Conservation (phyloP, 2,797 vertebrate genomes). For the Gallirallus australis region DNA sequence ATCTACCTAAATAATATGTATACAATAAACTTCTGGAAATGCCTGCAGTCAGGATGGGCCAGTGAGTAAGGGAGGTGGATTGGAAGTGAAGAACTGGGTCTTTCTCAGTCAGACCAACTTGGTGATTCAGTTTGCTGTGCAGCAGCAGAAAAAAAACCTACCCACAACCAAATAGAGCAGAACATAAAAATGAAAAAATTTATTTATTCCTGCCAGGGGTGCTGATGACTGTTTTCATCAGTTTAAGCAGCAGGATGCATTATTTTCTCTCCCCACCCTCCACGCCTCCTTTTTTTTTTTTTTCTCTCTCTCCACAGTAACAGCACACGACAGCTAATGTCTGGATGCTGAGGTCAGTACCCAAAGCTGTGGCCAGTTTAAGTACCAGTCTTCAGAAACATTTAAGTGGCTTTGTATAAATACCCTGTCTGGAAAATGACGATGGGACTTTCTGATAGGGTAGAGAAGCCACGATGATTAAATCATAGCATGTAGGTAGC, state of each 20-base stretch:
- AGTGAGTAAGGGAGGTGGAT: not conserved
- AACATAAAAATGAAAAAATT: not conserved
- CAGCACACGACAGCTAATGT: too few relatives aligned
- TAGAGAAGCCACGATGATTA: not conserved
- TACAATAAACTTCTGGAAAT: not conserved
- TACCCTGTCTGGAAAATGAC: not conserved
- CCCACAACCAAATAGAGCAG: not conserved
- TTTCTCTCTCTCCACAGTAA: accelerated
- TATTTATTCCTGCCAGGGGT: not conserved
- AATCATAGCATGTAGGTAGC: not conserved
- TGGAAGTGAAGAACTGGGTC: not conserved
- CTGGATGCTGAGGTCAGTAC: not conserved
- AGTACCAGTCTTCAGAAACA: not conserved
- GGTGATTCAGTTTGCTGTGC: not conserved
- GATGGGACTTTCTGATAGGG: not conserved
- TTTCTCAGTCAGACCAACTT: not conserved
- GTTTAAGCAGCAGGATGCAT: not conserved
- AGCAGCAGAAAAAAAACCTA: not conserved
- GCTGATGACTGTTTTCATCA: not conserved
- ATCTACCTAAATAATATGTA: not conserved
- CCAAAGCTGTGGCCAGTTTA: not conserved
- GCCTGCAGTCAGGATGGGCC: not conserved
- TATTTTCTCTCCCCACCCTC: too few relatives aligned
- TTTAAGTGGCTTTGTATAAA: not conserved
- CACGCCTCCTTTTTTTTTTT: too few relatives aligned